Base-by-base conservation (phyloP, 2,113 vertebrate species). In the Pelecanus crispus region DNA sequence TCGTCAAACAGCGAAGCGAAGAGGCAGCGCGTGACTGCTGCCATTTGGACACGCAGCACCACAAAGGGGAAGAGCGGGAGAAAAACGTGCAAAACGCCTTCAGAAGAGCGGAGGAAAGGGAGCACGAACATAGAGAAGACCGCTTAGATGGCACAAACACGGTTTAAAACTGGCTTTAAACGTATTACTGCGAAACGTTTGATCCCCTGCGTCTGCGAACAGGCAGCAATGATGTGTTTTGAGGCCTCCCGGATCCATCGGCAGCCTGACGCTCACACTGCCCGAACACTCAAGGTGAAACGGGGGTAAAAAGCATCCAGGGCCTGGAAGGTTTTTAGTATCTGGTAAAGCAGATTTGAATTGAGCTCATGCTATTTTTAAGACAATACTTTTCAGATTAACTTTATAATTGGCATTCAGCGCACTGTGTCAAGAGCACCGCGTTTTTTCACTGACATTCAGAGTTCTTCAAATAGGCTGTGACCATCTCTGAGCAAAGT, bases 181-280 rank as follows among this genome's bases (percentile, higher is more conserved):
- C 1, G 0, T 2, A 2, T 3, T 11, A 31, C 31, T 21, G 25
- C 38, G 16, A 28, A 67, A 62, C 0, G 3, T 20, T 5, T n/a
- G 79, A n/a, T 29, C 49, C 55, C 36, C 36, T 29, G 16, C 2
- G 3, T 16, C 47, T 25, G 25, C 5, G 26, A 38, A 15, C 17
- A 34, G 10, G 3, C 49, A 74, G 58, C 7, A 7, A 9, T 3
- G 3, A 34, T 0, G 8, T 8, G 29, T 6, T 25, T 17, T 29
- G 21, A 38, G 44, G 21, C 45, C 38, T 58, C 25, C 8, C 50
- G 34, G 17, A 24, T 3, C 17, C 18, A 38, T 3, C 3, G 4
- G 36, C 75, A 62, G 44, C 28, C 21, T 7, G 21, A 53, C 5
- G 3, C n/a, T 36, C 17, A 3, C 15, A 2, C 21, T 36, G 55